Base-by-base conservation (phyloP, 64 coral and sea anemone genomes). In the Pocillopora damicornis region DNA sequence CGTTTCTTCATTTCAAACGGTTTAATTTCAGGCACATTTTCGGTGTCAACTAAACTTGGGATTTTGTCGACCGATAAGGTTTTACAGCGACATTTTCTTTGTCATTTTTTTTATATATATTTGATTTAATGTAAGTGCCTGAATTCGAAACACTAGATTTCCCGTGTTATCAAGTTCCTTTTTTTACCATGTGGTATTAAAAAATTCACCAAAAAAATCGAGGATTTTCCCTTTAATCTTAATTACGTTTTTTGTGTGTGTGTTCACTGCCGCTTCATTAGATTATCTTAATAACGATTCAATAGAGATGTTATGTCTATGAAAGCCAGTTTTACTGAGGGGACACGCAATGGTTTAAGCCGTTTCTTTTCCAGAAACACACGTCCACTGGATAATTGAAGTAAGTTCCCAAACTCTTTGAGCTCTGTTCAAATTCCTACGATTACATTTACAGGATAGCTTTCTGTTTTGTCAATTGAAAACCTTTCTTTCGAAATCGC, bases 211-310 rank as follows among this genome's bases (percentile, higher is more conserved):
- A 85, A 85, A 38, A 72, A 67, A 73, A 20, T 72, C 71, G 65
- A 66, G 22, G 35, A 85, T 73, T 72, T 85, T 37, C 81, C 58
- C 36, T 72, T 85, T 73, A 85, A 85, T 58, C 42, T 63, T 73
- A 66, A 85, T 85, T 73, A 85, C 11, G 22, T 66, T 85, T 85
- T 85, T 65, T 73, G 17, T 85, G 42, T 51, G 65, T 51, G 65
- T 85, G 81, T 85, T 85, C 81, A 73, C 25, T 85, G 81, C 81
- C 81, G 81, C 81, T 85, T 65, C 81, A 85, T 85, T 85, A 85
- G 37, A 57, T 73, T 85, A 85, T 85, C 81, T 83, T n/a, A 51
- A 65, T 73, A 66, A 66, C 72, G 65, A 72, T 72, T 73, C 81
- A 58, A 85, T 73, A 18, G 37, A 85, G 42, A 51, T 85, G 81